A percentile compares a stretch with the other conserved stretches of the same genome.
Conservation (phyloP, 2,113 vertebrate genomes). For the Nannospalax galili region DNA sequence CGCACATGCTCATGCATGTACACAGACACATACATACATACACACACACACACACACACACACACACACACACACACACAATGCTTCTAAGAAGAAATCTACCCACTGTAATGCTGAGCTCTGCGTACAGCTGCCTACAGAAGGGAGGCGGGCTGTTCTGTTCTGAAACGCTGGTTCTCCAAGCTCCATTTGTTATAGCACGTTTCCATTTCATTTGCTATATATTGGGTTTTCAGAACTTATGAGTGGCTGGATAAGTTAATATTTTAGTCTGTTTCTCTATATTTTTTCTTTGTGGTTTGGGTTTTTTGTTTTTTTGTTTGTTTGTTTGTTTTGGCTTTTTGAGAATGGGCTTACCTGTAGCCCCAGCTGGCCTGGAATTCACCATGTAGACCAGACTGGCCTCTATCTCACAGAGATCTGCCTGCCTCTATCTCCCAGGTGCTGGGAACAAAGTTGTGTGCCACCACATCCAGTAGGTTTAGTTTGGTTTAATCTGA, state of each 20-base stretch:
- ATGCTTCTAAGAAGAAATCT: background rate
- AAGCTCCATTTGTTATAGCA: background rate
- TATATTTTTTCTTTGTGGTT: background rate
- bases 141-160: background rate
- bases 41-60: background rate
- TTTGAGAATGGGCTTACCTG: no score
- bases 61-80: background rate
- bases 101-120: no score
- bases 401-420: no score
- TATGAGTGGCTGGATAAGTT: constrained; percentile 36
- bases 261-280: background rate
- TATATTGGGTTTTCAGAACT: background rate
- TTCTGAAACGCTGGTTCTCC: background rate
- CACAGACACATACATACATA: no score
- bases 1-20: background rate
- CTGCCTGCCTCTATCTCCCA: no score
- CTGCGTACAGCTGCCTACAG: background rate
- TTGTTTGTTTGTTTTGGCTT: background rate
- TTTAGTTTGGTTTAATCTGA: background rate
- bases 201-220: background rate
- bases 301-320: no score
- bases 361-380: no score
- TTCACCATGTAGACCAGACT: no score
- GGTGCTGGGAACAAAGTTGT: no score
- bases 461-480: no score